phyloP scores from a whole-genome alignment of 2,888 invertebrate species.

The Pinctada fucata region DNA sequence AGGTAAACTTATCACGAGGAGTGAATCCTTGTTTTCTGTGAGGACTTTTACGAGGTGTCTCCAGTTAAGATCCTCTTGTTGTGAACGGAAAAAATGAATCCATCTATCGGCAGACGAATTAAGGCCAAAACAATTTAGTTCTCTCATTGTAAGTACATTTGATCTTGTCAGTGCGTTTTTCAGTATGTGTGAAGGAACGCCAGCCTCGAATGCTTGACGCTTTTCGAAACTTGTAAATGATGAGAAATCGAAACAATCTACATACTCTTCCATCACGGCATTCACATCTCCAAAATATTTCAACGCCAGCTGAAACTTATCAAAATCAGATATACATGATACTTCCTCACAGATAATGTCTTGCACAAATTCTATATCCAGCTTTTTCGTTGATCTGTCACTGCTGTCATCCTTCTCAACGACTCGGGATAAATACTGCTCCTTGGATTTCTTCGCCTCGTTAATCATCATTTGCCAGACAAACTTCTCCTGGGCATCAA shows the following conservation, averaged over 20 bases:
- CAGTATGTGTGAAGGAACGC: conserved; percentile 30
- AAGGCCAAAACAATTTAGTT: conserved; percentile 37
- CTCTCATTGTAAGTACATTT: conserved; percentile 28
- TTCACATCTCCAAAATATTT: background rate
- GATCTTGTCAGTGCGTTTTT: conserved; percentile 43
- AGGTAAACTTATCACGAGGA: conserved; percentile 36
- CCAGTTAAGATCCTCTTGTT: conserved; percentile 39
- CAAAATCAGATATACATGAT: conserved; percentile 34
- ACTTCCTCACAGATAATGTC: conserved; percentile 17
- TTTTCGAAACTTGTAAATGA: conserved; percentile 33
- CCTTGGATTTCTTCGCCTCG: conserved; percentile 15
- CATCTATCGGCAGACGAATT: conserved; percentile 27
- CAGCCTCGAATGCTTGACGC: conserved; percentile 24
- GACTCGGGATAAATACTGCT: conserved; percentile 4
- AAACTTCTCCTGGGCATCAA: background rate
- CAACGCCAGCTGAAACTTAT: conserved; percentile 39
- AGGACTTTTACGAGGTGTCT: conserved; percentile 35
- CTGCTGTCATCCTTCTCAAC: background rate
- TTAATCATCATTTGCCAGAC: conserved; percentile 39
- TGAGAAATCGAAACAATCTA: conserved; percentile 35
- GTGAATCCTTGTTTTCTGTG: conserved; percentile 30
- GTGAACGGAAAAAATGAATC: conserved; percentile 17
- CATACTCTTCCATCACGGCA: conserved; percentile 23
- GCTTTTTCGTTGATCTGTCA: background rate
- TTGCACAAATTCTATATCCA: conserved; percentile 30